Evolutionary conservation across 2,888 invertebrate genomes (phyloP).

Genomic region (Tenthredo mesomela): DNA sequence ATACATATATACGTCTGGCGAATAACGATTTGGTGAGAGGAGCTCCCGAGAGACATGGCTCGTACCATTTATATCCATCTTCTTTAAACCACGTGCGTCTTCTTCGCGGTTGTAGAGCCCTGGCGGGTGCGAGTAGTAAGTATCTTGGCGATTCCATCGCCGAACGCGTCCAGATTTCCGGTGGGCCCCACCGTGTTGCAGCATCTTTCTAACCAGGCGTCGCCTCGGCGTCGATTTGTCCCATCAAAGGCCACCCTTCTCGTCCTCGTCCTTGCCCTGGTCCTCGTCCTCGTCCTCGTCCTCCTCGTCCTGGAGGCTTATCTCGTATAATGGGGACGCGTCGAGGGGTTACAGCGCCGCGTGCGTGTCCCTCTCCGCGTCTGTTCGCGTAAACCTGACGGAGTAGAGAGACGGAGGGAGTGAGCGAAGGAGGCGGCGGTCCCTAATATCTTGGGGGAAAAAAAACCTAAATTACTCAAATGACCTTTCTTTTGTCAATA

Average conservation of each 20-base stretch:
- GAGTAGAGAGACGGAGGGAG: slow-evolving; percentile 3
- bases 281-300: background rate
- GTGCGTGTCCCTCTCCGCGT: slow-evolving; percentile 32
- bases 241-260: slow-evolving; percentile 32
- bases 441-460: slow-evolving; percentile 25
- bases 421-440: slow-evolving; percentile 4
- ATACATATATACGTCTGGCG: slow-evolving; percentile 26
- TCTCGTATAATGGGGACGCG: slow-evolving; percentile 41
- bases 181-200: background rate
- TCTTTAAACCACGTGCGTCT: slow-evolving; percentile 42
- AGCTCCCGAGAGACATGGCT: slow-evolving; percentile 19
- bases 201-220: slow-evolving; percentile 14
- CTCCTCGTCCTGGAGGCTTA: slow-evolving; percentile 25
- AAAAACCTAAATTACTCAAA: slow-evolving; percentile 48
- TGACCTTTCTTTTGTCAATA: slow-evolving; percentile 52
- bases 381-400: slow-evolving; percentile 31
- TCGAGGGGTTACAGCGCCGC: slow-evolving; percentile 37
- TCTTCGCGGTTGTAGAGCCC: background rate
- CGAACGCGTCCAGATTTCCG: slow-evolving; percentile 5
- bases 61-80: slow-evolving; percentile 45
- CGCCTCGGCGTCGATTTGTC: slow-evolving; percentile 24
- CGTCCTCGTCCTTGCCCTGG: slow-evolving; percentile 9
- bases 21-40: slow-evolving; percentile 49
- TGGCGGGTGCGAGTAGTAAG: background rate
- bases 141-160: background rate